Evolutionary conservation across 2,888 invertebrate species (phyloP).

Genomic region (Dasypogon diadema): DNA sequence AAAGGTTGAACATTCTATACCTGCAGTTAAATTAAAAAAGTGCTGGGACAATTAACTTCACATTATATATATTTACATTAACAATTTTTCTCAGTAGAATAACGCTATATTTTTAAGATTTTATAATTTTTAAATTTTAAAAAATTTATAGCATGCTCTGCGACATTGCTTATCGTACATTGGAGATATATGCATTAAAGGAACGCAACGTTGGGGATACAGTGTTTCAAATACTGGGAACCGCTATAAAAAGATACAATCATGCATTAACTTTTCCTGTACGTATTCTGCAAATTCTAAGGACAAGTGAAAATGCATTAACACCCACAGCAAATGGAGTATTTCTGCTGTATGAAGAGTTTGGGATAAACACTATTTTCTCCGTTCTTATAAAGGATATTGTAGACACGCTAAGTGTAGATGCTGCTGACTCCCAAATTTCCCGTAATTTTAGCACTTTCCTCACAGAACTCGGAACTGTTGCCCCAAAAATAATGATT

Average conservation of each 20-base stretch:
- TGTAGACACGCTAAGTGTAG: conserved; percentile 63
- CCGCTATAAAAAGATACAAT: conserved; percentile 84
- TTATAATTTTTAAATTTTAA: too few relatives aligned
- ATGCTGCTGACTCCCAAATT: conserved; percentile 63
- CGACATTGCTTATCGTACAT: conserved; percentile 66
- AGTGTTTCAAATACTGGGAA: conserved; percentile 83
- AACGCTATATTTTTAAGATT: too few relatives aligned
- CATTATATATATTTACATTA: too few relatives aligned
- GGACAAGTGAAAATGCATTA: conserved; percentile 64
- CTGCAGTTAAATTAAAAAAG: too few relatives aligned
- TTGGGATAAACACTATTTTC: conserved; percentile 64
- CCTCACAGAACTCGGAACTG: conserved; percentile 64
- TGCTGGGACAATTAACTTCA: too few relatives aligned
- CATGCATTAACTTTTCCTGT: conserved; percentile 84
- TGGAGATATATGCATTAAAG: conserved; percentile 69
- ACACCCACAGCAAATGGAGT: conserved; percentile 65
- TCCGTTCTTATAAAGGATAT: conserved; percentile 66
- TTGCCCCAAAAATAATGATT: conserved; percentile 66
- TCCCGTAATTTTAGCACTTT: conserved; percentile 66
- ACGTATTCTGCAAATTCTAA: conserved; percentile 74
- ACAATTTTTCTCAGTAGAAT: too few relatives aligned
- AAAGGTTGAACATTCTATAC: too few relatives aligned
- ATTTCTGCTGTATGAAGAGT: conserved; percentile 65
- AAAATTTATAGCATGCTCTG: conserved; percentile 64
- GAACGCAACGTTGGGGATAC: conserved; percentile 77